phyloP scores from a whole-genome alignment of 2,113 vertebrate genomes.

The Pluvialis apricaria region DNA sequence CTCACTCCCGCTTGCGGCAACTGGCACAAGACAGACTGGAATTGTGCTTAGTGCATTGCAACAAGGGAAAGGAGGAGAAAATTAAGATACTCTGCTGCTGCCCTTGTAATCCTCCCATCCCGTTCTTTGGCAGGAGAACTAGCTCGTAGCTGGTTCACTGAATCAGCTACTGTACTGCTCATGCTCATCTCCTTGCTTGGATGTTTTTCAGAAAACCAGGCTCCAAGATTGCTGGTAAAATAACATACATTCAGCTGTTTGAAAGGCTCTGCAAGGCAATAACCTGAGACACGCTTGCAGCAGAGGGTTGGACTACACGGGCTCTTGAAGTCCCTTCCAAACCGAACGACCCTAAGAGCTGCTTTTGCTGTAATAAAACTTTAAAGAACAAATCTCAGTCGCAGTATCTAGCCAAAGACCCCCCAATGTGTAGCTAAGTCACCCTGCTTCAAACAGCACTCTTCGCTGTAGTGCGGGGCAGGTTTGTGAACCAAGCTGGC shows the following conservation, averaged over 20 bases:
- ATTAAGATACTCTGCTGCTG: background rate
- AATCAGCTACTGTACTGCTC: background rate
- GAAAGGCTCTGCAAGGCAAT: background rate
- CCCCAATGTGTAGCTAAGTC: background rate
- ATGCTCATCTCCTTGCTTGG: background rate
- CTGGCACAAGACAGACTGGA: background rate
- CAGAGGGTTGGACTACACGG: background rate
- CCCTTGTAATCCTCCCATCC: background rate
- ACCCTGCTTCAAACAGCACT: background rate
- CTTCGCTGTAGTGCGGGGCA: background rate
- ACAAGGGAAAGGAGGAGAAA: background rate
- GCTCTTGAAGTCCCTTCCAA: background rate
- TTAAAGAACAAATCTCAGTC: background rate
- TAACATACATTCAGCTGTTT: background rate
- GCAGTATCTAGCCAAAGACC: background rate
- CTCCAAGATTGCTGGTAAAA: background rate
- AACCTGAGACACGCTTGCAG: background rate
- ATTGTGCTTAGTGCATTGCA: background rate
- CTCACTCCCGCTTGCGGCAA: background rate
- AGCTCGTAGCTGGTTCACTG: background rate
- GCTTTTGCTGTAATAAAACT: background rate
- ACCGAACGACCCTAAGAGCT: background rate
- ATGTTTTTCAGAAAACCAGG: background rate
- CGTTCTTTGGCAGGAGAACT: background rate
- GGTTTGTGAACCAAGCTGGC: background rate